Base-by-base conservation (phyloP, 2,113 vertebrate genomes). In the Pituophis catenifer region DNA sequence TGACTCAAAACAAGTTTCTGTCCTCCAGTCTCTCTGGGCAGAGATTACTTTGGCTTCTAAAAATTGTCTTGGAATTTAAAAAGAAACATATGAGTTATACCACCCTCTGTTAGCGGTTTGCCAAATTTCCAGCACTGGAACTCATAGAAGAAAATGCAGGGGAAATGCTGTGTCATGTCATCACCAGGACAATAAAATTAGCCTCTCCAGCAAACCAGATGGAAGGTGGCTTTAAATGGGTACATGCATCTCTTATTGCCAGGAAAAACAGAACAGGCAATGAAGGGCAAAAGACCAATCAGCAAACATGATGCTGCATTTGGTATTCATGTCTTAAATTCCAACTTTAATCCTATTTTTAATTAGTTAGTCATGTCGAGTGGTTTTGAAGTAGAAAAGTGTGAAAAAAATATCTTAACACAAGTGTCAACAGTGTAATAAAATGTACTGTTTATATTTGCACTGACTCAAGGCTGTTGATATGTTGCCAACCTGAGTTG, bases 41-140 rank as follows among this genome's bases (percentile, higher is more conserved):
- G 81, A 44, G 86, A 86, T 59, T 55, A 59, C 29, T 91, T 17
- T 48, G 38, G 9, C 55, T 53, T 48, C 29, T 90, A n/a, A 57
- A 92, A 89, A 59, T 58, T 44, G 50, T 29, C 87, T 86, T 33
- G 81, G 26, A 86, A 89, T 90, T 87, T 59, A 59, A 93, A 89
- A 90, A 50, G 81, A 59, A 89, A 48, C 9, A 26, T 53, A 11
- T 38, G 85, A 53, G 58, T n/a, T 52, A 53, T 33, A 33, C 62
- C 38, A 13, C 19, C 21, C 29, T 21, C 65, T 81, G 26, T 48
- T 58, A 15, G 10, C 86, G 7, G 52, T 58, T 59, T 23, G 15
- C 8, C 57, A n/a, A 55, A 29, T 57, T 48, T 17, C 53, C 75
- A 48, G 44, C 48, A 38, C 15, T 33, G 7, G 44, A 91, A 38